Conservation (phyloP, 2,797 vertebrate genomes). For the Molossus alvarezi region DNA sequence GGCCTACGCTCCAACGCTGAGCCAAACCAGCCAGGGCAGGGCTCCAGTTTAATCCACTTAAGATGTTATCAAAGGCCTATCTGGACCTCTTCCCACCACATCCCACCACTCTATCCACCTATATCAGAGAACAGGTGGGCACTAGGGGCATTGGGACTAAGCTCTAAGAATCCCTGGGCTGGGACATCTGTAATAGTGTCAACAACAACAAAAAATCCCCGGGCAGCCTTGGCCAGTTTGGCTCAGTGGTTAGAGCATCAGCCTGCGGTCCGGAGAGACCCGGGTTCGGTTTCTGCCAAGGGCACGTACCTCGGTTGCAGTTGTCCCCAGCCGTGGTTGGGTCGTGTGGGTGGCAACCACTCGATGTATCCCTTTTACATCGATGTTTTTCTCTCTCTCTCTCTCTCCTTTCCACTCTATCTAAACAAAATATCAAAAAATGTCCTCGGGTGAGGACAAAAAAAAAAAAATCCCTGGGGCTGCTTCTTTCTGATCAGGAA, state of each 20-base stretch:
- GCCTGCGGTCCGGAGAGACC: not conserved
- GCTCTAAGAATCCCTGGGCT: slow-evolving; percentile 4
- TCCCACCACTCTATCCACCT: not conserved
- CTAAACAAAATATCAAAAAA: no score
- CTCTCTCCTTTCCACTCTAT: no score
- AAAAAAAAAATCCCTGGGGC: no score
- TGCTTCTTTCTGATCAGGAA: slow-evolving; percentile 14
- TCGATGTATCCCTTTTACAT: no score
- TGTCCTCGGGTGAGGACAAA: no score
- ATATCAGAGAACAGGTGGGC: slow-evolving; percentile 8
- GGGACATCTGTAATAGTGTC: no score
- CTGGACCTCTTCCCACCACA: not conserved
- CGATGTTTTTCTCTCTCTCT: no score
- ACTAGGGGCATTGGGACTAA: not conserved
- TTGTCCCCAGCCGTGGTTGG: not conserved
- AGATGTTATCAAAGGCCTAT: slow-evolving; percentile 6
- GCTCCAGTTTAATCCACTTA: not conserved
- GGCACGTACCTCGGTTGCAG: not conserved
- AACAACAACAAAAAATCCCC: no score
- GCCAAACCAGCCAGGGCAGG: not conserved
- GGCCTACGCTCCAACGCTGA: no score
- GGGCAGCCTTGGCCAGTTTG: no score
- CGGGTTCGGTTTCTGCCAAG: not conserved
- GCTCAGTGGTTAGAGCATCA: not conserved
- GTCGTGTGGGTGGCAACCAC: no score